These are phyloP conservation scores for Trinorchestia longiramus DNA, from an alignment of 1,140 invertebrate genomes.

Conservation along the genomic window DNA sequence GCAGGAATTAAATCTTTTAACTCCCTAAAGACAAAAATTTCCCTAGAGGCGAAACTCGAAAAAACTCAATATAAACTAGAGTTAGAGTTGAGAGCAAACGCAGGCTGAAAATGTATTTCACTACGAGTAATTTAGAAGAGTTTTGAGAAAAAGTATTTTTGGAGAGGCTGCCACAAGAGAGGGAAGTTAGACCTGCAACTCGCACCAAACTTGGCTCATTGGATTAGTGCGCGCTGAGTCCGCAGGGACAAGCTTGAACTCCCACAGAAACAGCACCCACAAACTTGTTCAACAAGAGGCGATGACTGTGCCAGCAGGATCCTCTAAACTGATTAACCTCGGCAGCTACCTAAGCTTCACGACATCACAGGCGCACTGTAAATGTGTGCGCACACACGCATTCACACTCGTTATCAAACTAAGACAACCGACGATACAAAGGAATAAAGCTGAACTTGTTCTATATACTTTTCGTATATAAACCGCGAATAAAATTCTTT, in stretches of 20 bases:
- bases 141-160: conserved; percentile 24
- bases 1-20: neutral
- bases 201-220: conserved; percentile 45
- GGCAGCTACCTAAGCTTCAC: neutral
- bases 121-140: conserved; percentile 16
- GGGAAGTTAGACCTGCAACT: conserved; percentile 37
- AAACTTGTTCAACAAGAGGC: conserved; percentile 48
- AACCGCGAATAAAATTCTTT: too few relatives aligned
- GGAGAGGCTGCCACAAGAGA: conserved; percentile 17
- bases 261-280: conserved; percentile 21
- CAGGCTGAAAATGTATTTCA: neutral
- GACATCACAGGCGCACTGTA: neutral
- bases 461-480: too few relatives aligned
- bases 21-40: neutral
- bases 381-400: conserved; percentile 3
- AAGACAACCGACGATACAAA: neutral
- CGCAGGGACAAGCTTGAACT: neutral
- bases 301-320: conserved; percentile 21
- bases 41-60: neutral
- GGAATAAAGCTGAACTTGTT: neutral
- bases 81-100: neutral
- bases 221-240: conserved; percentile 25
- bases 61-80: neutral
- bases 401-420: neutral
- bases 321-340: conserved; percentile 51